Base-by-base conservation (phyloP, 2,113 vertebrate species). In the Melanostigma gelatinosum region DNA sequence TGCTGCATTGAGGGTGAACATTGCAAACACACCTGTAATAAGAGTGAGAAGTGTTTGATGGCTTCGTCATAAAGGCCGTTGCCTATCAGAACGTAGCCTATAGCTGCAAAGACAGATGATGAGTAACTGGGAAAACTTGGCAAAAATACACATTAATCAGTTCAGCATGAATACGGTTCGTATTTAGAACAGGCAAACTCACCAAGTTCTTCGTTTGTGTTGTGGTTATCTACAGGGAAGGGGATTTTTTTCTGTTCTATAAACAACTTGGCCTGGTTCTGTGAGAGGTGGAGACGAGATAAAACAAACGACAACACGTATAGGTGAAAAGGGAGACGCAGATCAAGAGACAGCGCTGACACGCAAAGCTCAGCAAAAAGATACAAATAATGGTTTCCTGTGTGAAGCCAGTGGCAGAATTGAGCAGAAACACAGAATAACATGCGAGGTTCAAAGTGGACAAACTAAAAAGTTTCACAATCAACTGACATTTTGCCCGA, bases 61-160 rank as follows among this genome's bases (percentile, higher is more conserved):
- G 98, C 98, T 96, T 99, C 98, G 89, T 99, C 97, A 29, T 98
- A 97, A 58, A 99, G 95, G 15, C 97, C 95, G 27, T 96, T 99
- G 80, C 96, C 97, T 79, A 99, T 97, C 92, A 99, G 93, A 82
- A 98, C 97, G 0, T 98, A 99, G 34, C 98, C 97, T 82, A 99
- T 97, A 64, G 98, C 98, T 99, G 92, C 82, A 93, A 87, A 0
- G 57, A 12, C 27, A 3, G 0, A 46, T 1, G 22, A 52, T 24
- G 10, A 79, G 6, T 40, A 60, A 34, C n/a, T 6, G 6, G 36
- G 58, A 42, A 13, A 29, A 76, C 1, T 2, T 15, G 3, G 10
- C 6, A 24, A 46, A 29, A 38, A 11, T 3, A 24, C 24, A 24
- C 3, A 34, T 4, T 3, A 29, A 27, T 77, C 44, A 6, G 0